Evolutionary conservation across 53 echinoderm and acorn worm species (phyloP), one percentile per base, ranked within the genome.

Genomic region (Echinometra lucunter): DNA sequence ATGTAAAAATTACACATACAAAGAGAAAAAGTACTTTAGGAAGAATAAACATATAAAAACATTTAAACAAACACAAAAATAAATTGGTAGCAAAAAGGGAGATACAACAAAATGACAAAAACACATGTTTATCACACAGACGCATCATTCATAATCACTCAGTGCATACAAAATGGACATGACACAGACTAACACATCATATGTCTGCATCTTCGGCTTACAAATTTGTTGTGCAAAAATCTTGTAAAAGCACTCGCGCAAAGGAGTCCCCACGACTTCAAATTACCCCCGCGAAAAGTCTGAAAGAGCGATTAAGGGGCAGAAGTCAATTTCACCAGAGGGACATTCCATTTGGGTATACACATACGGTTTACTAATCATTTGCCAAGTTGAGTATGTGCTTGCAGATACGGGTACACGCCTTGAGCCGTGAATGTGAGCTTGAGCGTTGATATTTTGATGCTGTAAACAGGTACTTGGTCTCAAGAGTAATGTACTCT

Each of bases 271-370:
- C 89, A 60, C 60, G 60, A 89, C 60, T 89, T n/a, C 58, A 89
- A 89, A 89, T 85, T 85, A 85, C 89, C 89, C 89, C 57, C 23
- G 1, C 13, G 49, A 60, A 89, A 60, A 89, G 89, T 34, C 58
- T 89, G 89, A 60, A 37, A 60, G 60, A 89, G 37, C 37, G 47
- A 89, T 89, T 60, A 60, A 45, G 49, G 23, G 58, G 57, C 89
- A 89, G 30, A 89, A 89, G 89, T 89, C 89, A 89, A 89, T 89
- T 89, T 89, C 89, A 89, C 35, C 57, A 89, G 89, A n/a, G 60
- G 89, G 89, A 89, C 89, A 89, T 89, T 89, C 89, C 89, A 89
- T 89, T 23, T 60, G 27, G 57, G 47, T n/a, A n/a, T n/a, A n/a
- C 28, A 40, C 89, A 89, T 89, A 60, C 37, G 89, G 89, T 89